phyloP scores from a whole-genome alignment of 1,140 invertebrate species.

The Limonius californicus region DNA sequence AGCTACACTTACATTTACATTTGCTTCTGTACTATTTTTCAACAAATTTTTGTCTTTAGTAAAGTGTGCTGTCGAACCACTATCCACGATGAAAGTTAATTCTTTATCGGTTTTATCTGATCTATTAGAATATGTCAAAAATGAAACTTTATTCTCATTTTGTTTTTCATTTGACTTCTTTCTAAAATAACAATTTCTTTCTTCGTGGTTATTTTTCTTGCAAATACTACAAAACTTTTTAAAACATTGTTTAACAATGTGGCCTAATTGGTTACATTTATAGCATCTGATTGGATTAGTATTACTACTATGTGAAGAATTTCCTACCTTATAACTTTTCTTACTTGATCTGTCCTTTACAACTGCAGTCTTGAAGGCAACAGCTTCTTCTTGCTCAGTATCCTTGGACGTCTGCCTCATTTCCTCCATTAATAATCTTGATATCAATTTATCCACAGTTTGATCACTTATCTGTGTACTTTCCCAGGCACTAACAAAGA shows the following conservation, averaged over 20 bases:
- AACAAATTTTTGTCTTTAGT: not conserved
- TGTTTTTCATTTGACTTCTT: not conserved
- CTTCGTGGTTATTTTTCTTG: not conserved
- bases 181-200: conserved; percentile 2
- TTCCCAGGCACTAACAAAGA: conserved; percentile 46
- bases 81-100: not conserved
- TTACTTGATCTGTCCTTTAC: not conserved
- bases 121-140: not conserved
- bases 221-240: conserved; percentile 4
- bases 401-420: not conserved
- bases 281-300: not conserved
- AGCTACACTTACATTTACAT: not conserved
- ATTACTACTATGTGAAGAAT: not conserved
- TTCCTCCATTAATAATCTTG: conserved; percentile 37
- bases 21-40: not conserved
- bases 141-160: too few relatives aligned
- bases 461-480: conserved; percentile 28
- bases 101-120: not conserved
- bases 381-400: not conserved
- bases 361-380: not conserved
- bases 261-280: not conserved
- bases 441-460: conserved; percentile 37
- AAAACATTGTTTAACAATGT: not conserved
- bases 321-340: not conserved
- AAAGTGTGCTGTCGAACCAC: conserved; percentile 6